Base-by-base conservation (phyloP, 2,113 vertebrate genomes). In the Phalacrocorax pelagicus region DNA sequence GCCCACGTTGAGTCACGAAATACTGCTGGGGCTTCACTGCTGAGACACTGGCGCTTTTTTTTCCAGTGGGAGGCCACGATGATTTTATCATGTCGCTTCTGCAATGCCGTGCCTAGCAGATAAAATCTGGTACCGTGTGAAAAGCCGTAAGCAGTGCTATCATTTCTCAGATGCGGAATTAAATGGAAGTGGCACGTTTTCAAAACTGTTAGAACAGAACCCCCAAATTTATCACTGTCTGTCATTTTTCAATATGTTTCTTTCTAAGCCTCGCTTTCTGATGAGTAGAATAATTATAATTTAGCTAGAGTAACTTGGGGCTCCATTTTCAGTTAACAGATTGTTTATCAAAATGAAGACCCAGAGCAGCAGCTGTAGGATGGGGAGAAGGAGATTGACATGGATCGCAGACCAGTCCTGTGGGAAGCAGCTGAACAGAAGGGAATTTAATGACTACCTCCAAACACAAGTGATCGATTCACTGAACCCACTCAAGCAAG, bases 361-460 rank as follows among this genome's bases (percentile, higher is more conserved):
- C 94, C 98, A 95, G 98, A 98, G 97, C 97, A 98, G 19, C 98
- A 99, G 97, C 94, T 98, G 96, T 98, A 98, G 51, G 98, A 98
- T 69, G 90, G 86, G 0, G 98, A 98, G 95, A 98, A 97, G 79
- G 98, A 98, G 94, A 96, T 97, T 29, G 98, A 98, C 17, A 86
- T 92, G 46, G 98, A 98, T 81, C 58, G 78, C 87, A 81, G 98
- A 70, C 96, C 97, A 92, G 96, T 95, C 67, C 98, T 98, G 94
- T 93, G 98, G 46, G 98, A 98, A 96, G 98, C 98, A 85, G 70
- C 84, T 1, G 98, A 98, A 96, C 98, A 98, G 97, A 95, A 98
- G 91, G 67, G 98, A 98, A 96, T 86, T 92, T 22, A 96, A 30
- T 82, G 72, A 97, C 40, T 96, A 93, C 8, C 96, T 98, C 86